These are phyloP conservation scores for Agonopterix arenella DNA, from an alignment of 2,888 invertebrate genomes.

Conservation along the genomic window DNA sequence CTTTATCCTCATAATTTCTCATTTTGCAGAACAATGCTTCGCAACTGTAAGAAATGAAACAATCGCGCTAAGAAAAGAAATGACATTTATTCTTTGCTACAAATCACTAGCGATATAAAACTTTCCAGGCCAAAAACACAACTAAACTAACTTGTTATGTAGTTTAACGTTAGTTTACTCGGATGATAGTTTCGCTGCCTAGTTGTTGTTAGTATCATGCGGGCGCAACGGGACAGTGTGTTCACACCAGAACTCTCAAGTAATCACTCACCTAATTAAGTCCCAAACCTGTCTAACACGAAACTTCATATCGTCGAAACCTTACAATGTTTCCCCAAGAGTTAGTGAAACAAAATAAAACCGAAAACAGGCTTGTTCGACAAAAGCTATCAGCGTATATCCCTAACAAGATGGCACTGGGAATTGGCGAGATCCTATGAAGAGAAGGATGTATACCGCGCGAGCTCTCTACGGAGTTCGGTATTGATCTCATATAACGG, in stretches of 20 bases:
- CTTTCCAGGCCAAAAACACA: too few relatives aligned
- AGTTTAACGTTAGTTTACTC: too few relatives aligned
- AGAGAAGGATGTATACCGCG: slow-evolving; percentile 5
- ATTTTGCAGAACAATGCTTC: slow-evolving; percentile 5
- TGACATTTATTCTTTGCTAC: slow-evolving; percentile 10
- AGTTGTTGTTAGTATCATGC: not conserved
- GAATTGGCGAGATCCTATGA: slow-evolving; percentile 5
- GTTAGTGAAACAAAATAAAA: not conserved
- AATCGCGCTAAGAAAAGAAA: slow-evolving; percentile 6
- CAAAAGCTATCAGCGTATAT: slow-evolving; percentile 1
- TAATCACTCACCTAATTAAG: not conserved
- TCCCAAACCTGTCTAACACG: too few relatives aligned
- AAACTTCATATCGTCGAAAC: too few relatives aligned
- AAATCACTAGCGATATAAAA: slow-evolving; percentile 6
- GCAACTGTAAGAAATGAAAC: not conserved
- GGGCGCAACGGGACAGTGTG: not conserved
- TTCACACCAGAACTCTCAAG: slow-evolving; percentile 1
- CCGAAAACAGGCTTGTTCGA: not conserved
- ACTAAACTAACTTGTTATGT: too few relatives aligned
- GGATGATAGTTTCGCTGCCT: not conserved
- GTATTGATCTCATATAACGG: slow-evolving; percentile 12
- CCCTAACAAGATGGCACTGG: slow-evolving; percentile 5
- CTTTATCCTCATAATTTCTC: slow-evolving; percentile 1
- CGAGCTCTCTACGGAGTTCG: not conserved
- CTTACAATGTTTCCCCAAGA: too few relatives aligned